Evolutionary conservation across 2,888 invertebrate genomes (phyloP).

Genomic region (Pheosia gnoma): DNA sequence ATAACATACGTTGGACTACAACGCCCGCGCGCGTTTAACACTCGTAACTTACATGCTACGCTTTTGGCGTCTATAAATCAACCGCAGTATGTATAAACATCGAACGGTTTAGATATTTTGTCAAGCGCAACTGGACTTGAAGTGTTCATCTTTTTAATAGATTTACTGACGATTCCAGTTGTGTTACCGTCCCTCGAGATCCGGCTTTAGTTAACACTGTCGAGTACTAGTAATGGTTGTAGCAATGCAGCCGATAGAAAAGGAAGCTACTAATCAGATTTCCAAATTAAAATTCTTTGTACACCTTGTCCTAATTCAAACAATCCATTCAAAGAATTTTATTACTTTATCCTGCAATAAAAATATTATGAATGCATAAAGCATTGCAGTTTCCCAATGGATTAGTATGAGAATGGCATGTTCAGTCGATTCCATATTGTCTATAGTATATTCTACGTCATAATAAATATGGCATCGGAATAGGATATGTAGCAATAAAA

Average conservation of each 20-base stretch:
- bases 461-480: too few relatives aligned
- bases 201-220: too few relatives aligned
- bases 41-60: slow-evolving; percentile 13
- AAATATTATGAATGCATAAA: background rate
- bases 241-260: background rate
- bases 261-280: background rate
- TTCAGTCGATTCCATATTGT: slow-evolving; percentile 33
- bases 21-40: slow-evolving; percentile 13
- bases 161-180: background rate
- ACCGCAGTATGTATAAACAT: background rate
- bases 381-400: background rate
- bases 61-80: background rate
- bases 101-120: background rate
- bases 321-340: slow-evolving; percentile 28
- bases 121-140: background rate
- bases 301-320: slow-evolving; percentile 7
- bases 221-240: too few relatives aligned
- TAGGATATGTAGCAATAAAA: too few relatives aligned
- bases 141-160: background rate
- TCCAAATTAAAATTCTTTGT: slow-evolving; percentile 11
- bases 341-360: slow-evolving; percentile 14
- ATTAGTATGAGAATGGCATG: background rate
- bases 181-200: too few relatives aligned
- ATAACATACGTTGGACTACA: slow-evolving; percentile 23
- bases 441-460: slow-evolving; percentile 11